These are phyloP conservation scores for Microcaecilia unicolor DNA, from an alignment of 2,797 vertebrate genomes.

Conservation along the genomic window DNA sequence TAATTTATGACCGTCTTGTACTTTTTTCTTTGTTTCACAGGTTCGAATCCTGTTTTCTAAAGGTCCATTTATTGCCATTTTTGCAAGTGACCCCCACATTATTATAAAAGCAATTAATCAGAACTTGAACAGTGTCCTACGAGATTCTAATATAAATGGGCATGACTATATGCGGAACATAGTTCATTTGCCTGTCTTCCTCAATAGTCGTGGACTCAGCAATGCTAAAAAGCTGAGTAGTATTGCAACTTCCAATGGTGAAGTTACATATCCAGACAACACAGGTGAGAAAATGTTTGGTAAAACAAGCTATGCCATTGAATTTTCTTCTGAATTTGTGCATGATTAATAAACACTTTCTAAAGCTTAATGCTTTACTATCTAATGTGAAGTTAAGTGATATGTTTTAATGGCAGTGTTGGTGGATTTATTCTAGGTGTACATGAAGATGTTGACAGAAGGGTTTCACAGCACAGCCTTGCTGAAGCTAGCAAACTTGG, in stretches of 20 bases:
- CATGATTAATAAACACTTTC: no score
- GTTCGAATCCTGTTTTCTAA: constrained; percentile 92
- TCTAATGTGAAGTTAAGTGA: neutral
- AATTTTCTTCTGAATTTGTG: no score
- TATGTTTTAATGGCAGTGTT: neutral
- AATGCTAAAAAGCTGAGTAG: constrained; percentile 71
- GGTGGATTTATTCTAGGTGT: constrained; percentile 51
- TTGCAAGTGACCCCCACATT: constrained; percentile 94
- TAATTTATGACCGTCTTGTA: neutral
- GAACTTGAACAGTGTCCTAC: constrained; percentile 88
- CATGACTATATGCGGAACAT: constrained; percentile 97
- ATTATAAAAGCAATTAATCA: constrained; percentile 98
- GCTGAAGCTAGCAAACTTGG: constrained; percentile 85
- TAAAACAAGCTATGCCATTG: no score
- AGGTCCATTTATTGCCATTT: constrained; percentile 93
- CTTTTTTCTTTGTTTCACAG: constrained; percentile 46
- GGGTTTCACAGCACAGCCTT: constrained; percentile 88
- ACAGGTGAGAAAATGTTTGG: constrained; percentile 59
- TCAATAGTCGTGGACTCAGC: constrained; percentile 86
- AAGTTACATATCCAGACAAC: constrained; percentile 58
- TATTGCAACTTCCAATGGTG: constrained; percentile 66
- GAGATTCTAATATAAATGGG: constrained; percentile 95
- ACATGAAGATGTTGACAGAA: constrained; percentile 84
- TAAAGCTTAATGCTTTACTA: neutral
- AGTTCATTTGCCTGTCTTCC: constrained; percentile 89